Conservation (phyloP, 1,140 invertebrate genomes). For the Drosophila arizonae region DNA sequence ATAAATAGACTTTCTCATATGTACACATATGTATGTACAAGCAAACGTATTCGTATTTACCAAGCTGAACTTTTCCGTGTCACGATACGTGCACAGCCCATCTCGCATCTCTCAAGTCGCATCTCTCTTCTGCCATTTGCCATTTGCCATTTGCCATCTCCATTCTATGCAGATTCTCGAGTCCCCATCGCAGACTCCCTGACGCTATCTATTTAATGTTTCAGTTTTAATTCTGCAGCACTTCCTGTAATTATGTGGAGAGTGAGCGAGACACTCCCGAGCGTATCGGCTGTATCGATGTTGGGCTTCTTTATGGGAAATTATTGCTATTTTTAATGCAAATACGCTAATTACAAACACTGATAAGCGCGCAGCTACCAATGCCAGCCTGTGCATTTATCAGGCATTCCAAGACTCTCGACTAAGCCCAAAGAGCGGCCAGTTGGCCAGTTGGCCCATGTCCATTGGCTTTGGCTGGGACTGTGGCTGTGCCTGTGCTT, state of each 20-base stretch:
- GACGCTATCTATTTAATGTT: slow-evolving; percentile 76
- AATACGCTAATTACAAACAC: slow-evolving; percentile 81
- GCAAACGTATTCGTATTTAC: no score
- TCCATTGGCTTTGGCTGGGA: neutral
- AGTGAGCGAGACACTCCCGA: slow-evolving; percentile 29
- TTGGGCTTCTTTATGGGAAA: slow-evolving; percentile 77
- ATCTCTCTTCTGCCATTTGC: no score
- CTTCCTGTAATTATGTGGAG: slow-evolving; percentile 62
- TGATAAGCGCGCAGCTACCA: slow-evolving; percentile 60
- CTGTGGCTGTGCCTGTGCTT: no score
- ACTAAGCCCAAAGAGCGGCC: slow-evolving; percentile 7
- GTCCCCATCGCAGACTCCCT: slow-evolving; percentile 22
- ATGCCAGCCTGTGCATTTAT: slow-evolving; percentile 57
- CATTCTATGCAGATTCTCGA: neutral
- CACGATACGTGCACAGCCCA: neutral
- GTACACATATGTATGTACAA: no score
- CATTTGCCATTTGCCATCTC: neutral
- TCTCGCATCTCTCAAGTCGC: no score
- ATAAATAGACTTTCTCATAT: no score
- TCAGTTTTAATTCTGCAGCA: slow-evolving; percentile 69
- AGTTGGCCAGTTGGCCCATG: slow-evolving; percentile 4
- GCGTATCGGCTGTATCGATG: slow-evolving; percentile 29
- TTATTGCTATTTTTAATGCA: slow-evolving; percentile 82
- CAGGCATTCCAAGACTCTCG: slow-evolving; percentile 54
- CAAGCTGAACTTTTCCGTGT: neutral